These are phyloP conservation scores for Enteromius argenteus DNA, from an alignment of 2,797 vertebrate genomes.

Conservation along the genomic window DNA sequence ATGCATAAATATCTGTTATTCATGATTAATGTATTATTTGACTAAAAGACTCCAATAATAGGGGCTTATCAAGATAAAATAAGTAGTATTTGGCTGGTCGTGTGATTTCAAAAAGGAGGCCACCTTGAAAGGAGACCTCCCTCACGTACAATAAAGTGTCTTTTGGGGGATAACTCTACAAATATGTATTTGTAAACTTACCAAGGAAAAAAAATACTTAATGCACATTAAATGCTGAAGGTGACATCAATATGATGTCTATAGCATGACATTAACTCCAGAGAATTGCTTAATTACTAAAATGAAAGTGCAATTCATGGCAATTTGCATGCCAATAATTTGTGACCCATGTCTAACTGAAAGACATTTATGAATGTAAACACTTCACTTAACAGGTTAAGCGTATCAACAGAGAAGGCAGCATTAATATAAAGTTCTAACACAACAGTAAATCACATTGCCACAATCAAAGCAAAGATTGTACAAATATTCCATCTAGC, in stretches of 20 bases:
- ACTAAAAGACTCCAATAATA: neutral
- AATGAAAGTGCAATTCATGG: conserved; percentile 28
- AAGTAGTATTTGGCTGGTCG: neutral
- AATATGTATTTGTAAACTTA: neutral
- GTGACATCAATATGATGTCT: conserved; percentile 28
- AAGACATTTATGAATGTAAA: conserved; percentile 36
- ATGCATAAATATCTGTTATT: neutral
- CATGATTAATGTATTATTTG: neutral
- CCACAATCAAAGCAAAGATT: conserved; percentile 56
- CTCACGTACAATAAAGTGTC: neutral
- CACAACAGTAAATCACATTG: conserved; percentile 39
- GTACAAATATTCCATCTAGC: conserved; percentile 61
- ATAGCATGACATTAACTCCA: neutral
- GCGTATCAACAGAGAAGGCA: conserved; percentile 15
- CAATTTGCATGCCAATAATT: neutral
- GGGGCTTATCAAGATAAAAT: neutral
- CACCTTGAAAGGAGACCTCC: neutral
- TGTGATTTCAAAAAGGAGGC: neutral
- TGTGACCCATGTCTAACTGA: conserved; percentile 1
- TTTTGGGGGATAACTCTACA: neutral
- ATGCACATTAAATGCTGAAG: conserved; percentile 8
- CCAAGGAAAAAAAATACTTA: neutral
- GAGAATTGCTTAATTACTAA: neutral
- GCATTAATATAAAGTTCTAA: neutral
- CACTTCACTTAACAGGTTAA: conserved; percentile 33